Conservation (phyloP, 2,888 invertebrate genomes). For the Lochmaea crataegi region DNA sequence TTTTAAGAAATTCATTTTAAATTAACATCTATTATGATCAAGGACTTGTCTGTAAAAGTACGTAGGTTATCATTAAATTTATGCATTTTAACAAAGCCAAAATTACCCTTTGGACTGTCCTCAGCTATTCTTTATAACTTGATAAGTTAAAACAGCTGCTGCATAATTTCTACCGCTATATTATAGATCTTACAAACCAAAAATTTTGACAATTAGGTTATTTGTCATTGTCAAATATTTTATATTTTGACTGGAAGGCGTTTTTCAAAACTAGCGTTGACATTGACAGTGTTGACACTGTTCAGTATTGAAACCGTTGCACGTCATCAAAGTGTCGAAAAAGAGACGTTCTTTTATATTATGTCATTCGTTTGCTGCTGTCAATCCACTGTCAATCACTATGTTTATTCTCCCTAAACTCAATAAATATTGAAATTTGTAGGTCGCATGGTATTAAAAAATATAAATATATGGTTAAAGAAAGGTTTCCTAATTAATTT, state of each 20-base stretch:
- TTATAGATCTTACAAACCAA: constrained; percentile 25
- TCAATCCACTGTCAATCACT: no score
- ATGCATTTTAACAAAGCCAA: no score
- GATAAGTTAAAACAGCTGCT: constrained; percentile 8
- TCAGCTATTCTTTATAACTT: neutral
- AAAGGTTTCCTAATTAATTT: no score
- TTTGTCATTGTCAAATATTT: constrained; percentile 31
- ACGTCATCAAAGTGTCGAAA: no score
- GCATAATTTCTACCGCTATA: constrained; percentile 14
- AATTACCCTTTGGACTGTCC: constrained; percentile 30
- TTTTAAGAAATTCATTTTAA: constrained; percentile 53
- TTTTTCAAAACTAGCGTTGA: neutral
- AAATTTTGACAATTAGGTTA: constrained; percentile 37
- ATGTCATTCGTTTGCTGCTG: no score
- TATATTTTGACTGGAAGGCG: neutral
- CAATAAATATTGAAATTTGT: no score
- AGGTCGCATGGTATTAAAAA: no score
- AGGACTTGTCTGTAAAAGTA: constrained; percentile 45
- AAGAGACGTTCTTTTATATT: no score
- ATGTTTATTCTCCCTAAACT: no score
- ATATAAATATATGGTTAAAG: no score
- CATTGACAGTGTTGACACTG: neutral
- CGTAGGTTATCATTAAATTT: no score
- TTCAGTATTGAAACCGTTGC: no score
- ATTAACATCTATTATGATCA: constrained; percentile 34